Conservation (phyloP, 2,888 invertebrate species). For the Asteroscopus sphinx region DNA sequence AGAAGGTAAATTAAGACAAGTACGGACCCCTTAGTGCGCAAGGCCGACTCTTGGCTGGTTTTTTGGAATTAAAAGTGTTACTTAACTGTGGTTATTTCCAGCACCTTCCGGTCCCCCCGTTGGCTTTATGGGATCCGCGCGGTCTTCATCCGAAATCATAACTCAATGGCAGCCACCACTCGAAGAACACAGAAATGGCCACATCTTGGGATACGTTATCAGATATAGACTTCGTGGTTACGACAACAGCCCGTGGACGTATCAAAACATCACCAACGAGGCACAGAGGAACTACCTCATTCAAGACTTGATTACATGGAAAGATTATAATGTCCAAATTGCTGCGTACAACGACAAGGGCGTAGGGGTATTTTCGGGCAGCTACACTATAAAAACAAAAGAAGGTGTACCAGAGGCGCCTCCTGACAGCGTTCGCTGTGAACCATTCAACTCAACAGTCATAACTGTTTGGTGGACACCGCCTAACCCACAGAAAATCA, state of each 20-base stretch:
- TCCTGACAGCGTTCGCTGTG: constrained; percentile 94
- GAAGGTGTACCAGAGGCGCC: constrained; percentile 98
- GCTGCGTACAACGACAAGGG: constrained; percentile 99
- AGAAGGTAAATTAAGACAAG: no score
- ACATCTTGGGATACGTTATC: constrained; percentile 97
- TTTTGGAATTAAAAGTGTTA: neutral
- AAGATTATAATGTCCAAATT: constrained; percentile 98
- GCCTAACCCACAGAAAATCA: constrained; percentile 98
- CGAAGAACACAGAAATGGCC: constrained; percentile 98
- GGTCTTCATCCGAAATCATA: constrained; percentile 98
- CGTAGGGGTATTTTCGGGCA: constrained; percentile 97
- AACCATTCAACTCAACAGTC: constrained; percentile 96
- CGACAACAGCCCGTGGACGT: constrained; percentile 97
- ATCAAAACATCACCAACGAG: constrained; percentile 97
- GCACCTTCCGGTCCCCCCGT: constrained; percentile 99
- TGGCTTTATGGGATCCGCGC: constrained; percentile 98
- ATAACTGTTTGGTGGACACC: constrained; percentile 97
- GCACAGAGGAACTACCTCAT: constrained; percentile 97
- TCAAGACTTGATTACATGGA: constrained; percentile 98
- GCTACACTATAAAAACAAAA: constrained; percentile 97
- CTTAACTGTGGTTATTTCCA: constrained; percentile 71
- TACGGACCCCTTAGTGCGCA: no score
- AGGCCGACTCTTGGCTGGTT: no score
- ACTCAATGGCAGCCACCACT: constrained; percentile 99
- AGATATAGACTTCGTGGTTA: constrained; percentile 97